A percentile compares a stretch with the other conserved stretches of the same genome.
These are phyloP conservation scores for Oreochromis niloticus DNA, from an alignment of 2,113 vertebrate species.

Conservation along the genomic window DNA sequence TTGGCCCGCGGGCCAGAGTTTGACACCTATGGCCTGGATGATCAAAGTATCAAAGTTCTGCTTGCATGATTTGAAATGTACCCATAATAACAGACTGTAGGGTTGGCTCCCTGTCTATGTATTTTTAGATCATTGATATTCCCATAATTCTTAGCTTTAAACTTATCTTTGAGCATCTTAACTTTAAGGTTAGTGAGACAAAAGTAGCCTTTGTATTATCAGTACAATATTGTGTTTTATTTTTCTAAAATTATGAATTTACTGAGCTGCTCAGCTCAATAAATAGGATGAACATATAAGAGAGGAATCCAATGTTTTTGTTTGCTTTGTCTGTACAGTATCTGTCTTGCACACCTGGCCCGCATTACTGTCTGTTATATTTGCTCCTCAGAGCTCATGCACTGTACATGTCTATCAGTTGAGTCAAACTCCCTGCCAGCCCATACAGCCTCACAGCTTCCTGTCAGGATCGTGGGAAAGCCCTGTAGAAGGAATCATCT, in stretches of 20 bases:
- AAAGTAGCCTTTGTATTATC: background rate
- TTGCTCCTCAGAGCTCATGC: background rate
- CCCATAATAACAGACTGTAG: background rate
- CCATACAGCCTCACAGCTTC: conserved; percentile 18
- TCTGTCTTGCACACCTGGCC: conserved; percentile 16
- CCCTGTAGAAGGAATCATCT: background rate
- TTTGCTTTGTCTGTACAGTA: background rate
- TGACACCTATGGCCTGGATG: background rate
- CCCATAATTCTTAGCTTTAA: background rate
- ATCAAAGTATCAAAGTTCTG: background rate
- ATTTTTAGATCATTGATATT: background rate
- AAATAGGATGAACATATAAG: background rate
- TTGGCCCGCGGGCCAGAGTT: no score
- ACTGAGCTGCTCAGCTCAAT: background rate
- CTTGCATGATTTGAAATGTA: background rate
- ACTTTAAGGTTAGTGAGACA: background rate
- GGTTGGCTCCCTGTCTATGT: background rate
- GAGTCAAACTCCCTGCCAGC: background rate
- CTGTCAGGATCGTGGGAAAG: conserved; percentile 52
- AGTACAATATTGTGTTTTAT: background rate
- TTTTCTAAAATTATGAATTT: background rate
- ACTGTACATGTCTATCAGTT: background rate
- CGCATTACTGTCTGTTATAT: background rate
- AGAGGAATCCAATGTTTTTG: background rate
- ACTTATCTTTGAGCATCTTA: background rate